phyloP scores from a whole-genome alignment of 2,797 vertebrate genomes.

The Neomorphus geoffroyi region DNA sequence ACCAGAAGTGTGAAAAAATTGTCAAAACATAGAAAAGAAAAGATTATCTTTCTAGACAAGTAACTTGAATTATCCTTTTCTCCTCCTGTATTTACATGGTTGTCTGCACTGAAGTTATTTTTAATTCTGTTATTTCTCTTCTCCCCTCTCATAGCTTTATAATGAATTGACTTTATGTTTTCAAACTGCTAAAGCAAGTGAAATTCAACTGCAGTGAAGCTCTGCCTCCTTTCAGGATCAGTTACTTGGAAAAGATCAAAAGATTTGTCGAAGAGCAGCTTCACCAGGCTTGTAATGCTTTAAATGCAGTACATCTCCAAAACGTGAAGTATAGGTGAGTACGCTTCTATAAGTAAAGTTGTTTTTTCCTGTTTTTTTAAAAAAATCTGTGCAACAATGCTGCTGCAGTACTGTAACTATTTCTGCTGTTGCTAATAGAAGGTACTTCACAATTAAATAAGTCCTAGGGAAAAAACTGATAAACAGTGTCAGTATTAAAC shows the following conservation, averaged over 20 bases:
- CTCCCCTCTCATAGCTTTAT: slow-evolving; percentile 82
- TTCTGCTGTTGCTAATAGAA: background rate
- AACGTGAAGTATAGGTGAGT: slow-evolving; percentile 78
- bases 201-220: slow-evolving; percentile 82
- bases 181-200: slow-evolving; percentile 84
- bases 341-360: background rate
- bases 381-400: background rate
- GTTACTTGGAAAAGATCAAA: slow-evolving; percentile 83
- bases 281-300: slow-evolving; percentile 62
- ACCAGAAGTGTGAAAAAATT: background rate
- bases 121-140: background rate
- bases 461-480: background rate
- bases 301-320: slow-evolving; percentile 53
- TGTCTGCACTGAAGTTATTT: background rate
- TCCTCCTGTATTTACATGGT: background rate
- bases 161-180: slow-evolving; percentile 87
- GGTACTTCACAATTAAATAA: background rate
- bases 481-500: background rate
- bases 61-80: background rate
- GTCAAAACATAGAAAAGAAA: background rate
- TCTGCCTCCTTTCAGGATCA: slow-evolving; percentile 81
- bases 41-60: background rate
- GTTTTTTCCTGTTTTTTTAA: background rate
- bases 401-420: background rate
- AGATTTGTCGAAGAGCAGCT: slow-evolving; percentile 82